These are phyloP conservation scores for Thamnophis sirtalis DNA, from an alignment of 2,113 vertebrate species.

Conservation along the genomic window DNA sequence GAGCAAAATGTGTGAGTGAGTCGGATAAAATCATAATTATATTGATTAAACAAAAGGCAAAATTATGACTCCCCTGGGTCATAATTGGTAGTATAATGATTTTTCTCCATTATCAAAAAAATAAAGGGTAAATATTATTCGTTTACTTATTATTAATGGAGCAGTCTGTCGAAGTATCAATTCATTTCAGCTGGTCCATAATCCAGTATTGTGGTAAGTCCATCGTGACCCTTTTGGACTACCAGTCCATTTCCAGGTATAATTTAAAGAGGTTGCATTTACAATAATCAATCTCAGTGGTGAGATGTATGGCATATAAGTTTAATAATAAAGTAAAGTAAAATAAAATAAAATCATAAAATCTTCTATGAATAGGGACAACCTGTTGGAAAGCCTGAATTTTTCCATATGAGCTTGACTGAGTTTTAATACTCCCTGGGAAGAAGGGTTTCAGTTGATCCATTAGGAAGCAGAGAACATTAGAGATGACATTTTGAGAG, in stretches of 20 bases:
- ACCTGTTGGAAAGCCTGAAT: neutral
- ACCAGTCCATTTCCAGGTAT: neutral
- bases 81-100: neutral
- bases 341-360: neutral
- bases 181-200: neutral
- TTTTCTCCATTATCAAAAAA: neutral
- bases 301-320: neutral
- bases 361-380: neutral
- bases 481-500: neutral
- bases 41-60: neutral
- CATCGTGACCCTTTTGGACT: neutral
- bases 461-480: neutral
- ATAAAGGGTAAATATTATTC: neutral
- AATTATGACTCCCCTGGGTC: neutral
- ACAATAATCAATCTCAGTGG: neutral
- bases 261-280: neutral
- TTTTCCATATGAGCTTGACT: neutral
- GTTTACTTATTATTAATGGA: neutral
- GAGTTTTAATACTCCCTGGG: neutral
- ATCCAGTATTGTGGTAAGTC: neutral
- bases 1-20: neutral
- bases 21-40: neutral
- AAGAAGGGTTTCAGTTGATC: neutral
- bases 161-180: neutral
- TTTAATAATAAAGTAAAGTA: neutral